Evolutionary conservation across 2,113 vertebrate genomes (phyloP).

Genomic region (Erythrocebus patas): DNA sequence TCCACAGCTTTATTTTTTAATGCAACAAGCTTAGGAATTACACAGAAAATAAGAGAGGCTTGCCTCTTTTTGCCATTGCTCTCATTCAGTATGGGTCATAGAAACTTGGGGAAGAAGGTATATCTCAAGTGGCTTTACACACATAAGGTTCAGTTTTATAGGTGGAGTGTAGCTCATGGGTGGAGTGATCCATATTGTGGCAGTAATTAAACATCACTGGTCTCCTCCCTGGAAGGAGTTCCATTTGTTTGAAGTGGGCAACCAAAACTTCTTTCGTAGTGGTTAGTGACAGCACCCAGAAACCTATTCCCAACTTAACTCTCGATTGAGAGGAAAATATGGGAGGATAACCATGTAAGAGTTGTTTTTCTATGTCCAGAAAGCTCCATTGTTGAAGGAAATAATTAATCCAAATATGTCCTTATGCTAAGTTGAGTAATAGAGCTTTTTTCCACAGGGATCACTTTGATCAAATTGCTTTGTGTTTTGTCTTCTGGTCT

Average conservation of each 20-base stretch:
- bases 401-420: background rate
- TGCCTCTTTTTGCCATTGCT: background rate
- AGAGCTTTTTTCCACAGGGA: background rate
- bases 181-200: background rate
- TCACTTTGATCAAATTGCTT: background rate
- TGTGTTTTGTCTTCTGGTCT: background rate
- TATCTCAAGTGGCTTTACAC: background rate
- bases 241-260: background rate
- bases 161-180: background rate
- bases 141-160: background rate
- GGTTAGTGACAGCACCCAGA: background rate
- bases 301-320: background rate
- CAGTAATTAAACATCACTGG: background rate
- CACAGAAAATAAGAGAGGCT: background rate
- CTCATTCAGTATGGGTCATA: background rate
- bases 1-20: background rate
- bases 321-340: background rate
- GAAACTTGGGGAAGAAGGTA: background rate
- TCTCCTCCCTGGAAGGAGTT: background rate
- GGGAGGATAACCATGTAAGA: background rate
- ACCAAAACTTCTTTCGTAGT: background rate
- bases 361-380: background rate
- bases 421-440: background rate
- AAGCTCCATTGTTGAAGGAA: background rate
- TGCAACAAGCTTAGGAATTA: background rate